Evolutionary conservation across 2,797 vertebrate genomes (phyloP).

Genomic region (Spizella passerina): DNA sequence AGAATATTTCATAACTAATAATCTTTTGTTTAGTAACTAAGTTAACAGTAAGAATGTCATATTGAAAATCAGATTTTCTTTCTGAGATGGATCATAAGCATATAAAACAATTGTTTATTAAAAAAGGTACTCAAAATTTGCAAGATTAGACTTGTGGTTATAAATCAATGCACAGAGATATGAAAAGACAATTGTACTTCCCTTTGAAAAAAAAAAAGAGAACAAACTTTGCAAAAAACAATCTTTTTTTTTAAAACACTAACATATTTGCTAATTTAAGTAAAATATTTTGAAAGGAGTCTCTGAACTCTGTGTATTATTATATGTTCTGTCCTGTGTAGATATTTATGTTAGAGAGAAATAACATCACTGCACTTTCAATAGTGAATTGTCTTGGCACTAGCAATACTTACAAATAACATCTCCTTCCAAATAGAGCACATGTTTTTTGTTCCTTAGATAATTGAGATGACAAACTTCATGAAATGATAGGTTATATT

Average conservation of each 20-base stretch:
- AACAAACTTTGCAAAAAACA: background rate
- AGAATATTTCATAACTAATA: background rate
- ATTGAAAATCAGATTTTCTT: background rate
- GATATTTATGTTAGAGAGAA: background rate
- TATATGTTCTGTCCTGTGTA: background rate
- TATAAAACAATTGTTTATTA: background rate
- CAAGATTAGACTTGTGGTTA: background rate
- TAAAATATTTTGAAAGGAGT: background rate
- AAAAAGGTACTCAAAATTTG: background rate
- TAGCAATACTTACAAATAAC: background rate
- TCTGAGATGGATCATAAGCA: background rate
- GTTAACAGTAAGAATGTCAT: background rate
- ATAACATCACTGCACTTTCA: background rate
- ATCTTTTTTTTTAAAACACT: background rate
- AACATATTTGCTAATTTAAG: background rate
- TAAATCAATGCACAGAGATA: background rate
- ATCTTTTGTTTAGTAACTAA: background rate
- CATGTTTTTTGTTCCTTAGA: background rate
- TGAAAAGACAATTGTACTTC: background rate
- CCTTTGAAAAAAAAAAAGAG: rapidly evolving
- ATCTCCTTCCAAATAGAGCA: background rate
- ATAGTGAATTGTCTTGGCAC: background rate
- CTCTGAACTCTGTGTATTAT: background rate
- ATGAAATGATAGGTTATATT: background rate
- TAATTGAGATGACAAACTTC: background rate